A percentile compares a stretch with the other conserved stretches of the same genome.
phyloP scores from a whole-genome alignment of 2,888 invertebrate species.

The Adineta ricciae region DNA sequence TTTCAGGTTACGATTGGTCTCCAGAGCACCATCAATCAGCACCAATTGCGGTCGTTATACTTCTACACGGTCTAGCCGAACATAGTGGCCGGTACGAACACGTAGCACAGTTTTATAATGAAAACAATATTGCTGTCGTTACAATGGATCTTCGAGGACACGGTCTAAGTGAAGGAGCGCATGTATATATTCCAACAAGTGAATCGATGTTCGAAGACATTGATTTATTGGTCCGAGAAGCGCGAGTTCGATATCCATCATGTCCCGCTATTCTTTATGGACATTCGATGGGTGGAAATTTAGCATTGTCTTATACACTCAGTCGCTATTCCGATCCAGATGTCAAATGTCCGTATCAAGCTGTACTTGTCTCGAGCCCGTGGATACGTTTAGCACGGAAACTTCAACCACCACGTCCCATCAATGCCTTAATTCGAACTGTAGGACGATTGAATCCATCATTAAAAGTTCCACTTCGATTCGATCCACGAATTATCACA shows the following conservation, averaged over 20 bases:
- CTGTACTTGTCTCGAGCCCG: not conserved
- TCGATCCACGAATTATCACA: not conserved
- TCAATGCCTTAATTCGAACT: not conserved
- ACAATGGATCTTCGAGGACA: conserved; percentile 4
- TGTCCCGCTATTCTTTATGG: conserved; percentile 2
- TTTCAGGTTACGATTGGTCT: not conserved
- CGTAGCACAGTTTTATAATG: not conserved
- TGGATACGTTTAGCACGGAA: conserved; percentile 1
- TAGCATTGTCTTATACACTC: not conserved
- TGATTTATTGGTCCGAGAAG: not conserved
- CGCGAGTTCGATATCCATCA: not conserved
- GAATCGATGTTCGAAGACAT: not conserved
- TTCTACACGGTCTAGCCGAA: not conserved
- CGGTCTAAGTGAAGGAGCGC: not conserved
- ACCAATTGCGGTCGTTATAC: not conserved
- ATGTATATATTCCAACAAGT: not conserved
- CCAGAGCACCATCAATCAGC: not conserved
- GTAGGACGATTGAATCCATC: not conserved
- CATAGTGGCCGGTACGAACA: not conserved
- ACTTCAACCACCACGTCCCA: not conserved
- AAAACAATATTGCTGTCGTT: not conserved
- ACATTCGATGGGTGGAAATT: conserved; percentile 1
- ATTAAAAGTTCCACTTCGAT: not conserved
- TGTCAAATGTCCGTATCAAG: not conserved
- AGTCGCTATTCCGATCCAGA: not conserved